Evolutionary conservation across 2,888 invertebrate genomes (phyloP), one percentile per base, ranked within the genome.

Genomic region (Drosophila bunnanda): DNA sequence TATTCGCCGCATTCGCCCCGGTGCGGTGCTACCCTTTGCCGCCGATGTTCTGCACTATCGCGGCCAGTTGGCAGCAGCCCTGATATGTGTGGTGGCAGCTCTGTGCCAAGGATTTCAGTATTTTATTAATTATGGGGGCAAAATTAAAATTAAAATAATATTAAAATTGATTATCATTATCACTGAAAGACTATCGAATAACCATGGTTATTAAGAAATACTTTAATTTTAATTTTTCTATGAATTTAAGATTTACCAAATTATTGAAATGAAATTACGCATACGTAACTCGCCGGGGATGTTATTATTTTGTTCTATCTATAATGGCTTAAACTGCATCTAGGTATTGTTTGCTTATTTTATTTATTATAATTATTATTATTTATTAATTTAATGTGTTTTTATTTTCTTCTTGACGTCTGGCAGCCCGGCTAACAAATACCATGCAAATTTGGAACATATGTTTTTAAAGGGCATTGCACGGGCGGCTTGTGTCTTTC

Each of bases 1-100:
- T 43, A 61, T 66, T 68, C 66, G 68, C 68, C 68, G 56, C 13
- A 48, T 48, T 48, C 48, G 48, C 48, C 48, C 48, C 52, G 25
- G 5, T 38, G 30, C 59, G 59, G 30, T 52, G 52, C n/a, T 25
- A 30, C 59, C n/a, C 59, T 54, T 53, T 12, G 39, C 17, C 17
- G 5, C 4, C 41, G 32, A 41, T 59, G 13, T 25, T 17, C n/a
- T 41, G 20, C 54, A 41, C 59, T 60, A 32, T 60, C 20, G 59
- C 22, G 17, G 41, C 13, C 55, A 32, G 39, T 60, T 54, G 39
- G 59, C 36, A 22, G 32, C 20, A 39, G 22, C 52, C 30, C 28
- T 13, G 20, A n/a, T n/a, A n/a, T n/a, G n/a, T n/a, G n/a, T n/a
- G n/a, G n/a, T n/a, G 58, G 17, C 50, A 34, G 17, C 50, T 32